Evolutionary conservation across 2,888 invertebrate genomes (phyloP).

Genomic region (Dynastes hyllus): DNA sequence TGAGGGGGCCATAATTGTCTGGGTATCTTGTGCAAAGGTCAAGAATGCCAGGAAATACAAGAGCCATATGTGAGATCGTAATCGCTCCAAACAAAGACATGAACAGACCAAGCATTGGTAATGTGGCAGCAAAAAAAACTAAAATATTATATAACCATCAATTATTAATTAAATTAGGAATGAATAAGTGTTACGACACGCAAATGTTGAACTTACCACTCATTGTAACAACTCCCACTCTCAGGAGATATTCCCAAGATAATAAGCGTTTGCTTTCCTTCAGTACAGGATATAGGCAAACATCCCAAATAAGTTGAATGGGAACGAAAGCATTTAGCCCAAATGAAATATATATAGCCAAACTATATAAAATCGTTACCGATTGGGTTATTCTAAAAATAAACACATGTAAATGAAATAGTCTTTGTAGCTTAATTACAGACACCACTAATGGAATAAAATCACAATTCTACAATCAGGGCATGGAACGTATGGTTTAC

Average conservation of each 20-base stretch:
- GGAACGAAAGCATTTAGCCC: slow-evolving; percentile 31
- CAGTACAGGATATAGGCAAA: slow-evolving; percentile 4
- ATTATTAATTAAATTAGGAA: background rate
- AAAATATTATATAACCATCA: background rate
- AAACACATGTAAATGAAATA: too few relatives aligned
- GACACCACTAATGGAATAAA: too few relatives aligned
- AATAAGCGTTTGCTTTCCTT: background rate
- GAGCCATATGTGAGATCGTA: background rate
- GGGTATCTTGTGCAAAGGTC: slow-evolving; percentile 10
- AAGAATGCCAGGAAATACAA: slow-evolving; percentile 18
- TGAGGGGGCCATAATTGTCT: background rate
- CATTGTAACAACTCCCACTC: background rate
- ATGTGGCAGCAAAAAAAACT: slow-evolving; percentile 15
- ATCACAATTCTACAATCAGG: too few relatives aligned
- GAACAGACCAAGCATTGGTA: slow-evolving; percentile 22
- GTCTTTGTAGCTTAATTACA: too few relatives aligned
- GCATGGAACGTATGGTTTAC: too few relatives aligned
- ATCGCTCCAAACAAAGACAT: slow-evolving; percentile 14
- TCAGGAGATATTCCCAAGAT: slow-evolving; percentile 40
- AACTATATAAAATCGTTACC: slow-evolving; percentile 25
- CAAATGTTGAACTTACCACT: background rate
- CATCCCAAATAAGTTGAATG: slow-evolving; percentile 30
- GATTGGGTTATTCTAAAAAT: slow-evolving; percentile 33
- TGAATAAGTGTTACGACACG: background rate
- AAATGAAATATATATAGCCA: slow-evolving; percentile 42